Base-by-base conservation (phyloP, 2,797 vertebrate species). In the Betta splendens region DNA sequence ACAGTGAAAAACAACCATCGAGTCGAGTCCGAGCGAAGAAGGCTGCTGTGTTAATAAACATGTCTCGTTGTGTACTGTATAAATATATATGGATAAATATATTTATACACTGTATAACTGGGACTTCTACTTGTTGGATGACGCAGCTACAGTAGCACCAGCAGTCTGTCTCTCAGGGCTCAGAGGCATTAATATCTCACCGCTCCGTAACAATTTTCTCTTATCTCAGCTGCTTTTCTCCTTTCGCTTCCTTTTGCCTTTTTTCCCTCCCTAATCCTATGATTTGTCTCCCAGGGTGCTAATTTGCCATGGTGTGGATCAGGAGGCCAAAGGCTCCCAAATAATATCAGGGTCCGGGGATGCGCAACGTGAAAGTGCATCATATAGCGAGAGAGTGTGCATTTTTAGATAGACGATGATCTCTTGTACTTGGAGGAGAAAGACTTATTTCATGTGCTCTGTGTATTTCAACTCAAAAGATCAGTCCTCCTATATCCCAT, bases 221-320 rank as follows among this genome's bases (percentile, higher is more conserved):
- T 81, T 69, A 80, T 82, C 69, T 65, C 62, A 49, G 43, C 46
- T 9, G 20, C 63, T 50, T 35, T 70, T 55, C 62, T 69, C 50
- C 69, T 33, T 64, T 78, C 69, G 73, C 48, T 54, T 39, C 57
- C 25, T 53, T 44, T 60, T 39, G n/a, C 54, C 60, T 58, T 63
- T 39, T 18, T 1, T 3, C 16, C 17, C 10, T 45, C 28, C 47
- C 40, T 76, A 77, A 84, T 71, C 80, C 69, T 38, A 47, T 67
- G 52, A 72, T 72, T 84, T 79, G 57, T 69, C 64, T 84, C 81
- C 69, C 69, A 64, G 75, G 78, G 81, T 79, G 80, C 72, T 83
- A 71, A 89, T 89, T 89, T 85, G 82, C 64, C 48, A 70, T 52
- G 79, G 71, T 72, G 68, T 76, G 69, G 79, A 87, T 79, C 61